Conservation (phyloP, 2,797 vertebrate genomes). For the Anguilla megastoma region DNA sequence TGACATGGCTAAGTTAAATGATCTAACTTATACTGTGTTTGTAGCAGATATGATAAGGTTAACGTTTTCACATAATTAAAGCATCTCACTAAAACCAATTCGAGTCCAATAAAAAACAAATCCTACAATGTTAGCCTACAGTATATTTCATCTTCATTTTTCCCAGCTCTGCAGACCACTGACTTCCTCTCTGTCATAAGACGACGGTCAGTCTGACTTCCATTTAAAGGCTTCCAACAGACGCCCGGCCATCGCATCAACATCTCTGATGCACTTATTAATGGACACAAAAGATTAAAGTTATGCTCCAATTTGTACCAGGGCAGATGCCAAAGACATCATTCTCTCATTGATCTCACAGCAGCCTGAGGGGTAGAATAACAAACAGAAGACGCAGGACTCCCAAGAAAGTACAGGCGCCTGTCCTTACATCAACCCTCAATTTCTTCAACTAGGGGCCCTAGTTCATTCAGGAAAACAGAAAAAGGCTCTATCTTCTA, state of each 20-base stretch:
- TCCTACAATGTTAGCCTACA: no score
- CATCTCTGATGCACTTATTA: conserved; percentile 25
- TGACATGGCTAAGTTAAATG: no score
- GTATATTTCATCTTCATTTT: not conserved
- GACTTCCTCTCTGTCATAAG: not conserved
- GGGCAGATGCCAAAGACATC: not conserved
- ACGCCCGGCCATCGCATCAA: not conserved
- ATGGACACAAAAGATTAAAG: conserved; percentile 28
- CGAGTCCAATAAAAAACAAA: no score
- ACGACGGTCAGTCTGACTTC: no score
- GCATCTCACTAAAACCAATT: no score
- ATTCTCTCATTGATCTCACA: not conserved
- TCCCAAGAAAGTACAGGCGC: not conserved
- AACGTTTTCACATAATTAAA: no score
- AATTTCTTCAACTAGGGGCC: not conserved
- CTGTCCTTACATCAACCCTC: not conserved
- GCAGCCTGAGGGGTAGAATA: not conserved
- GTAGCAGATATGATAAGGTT: no score
- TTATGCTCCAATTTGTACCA: conserved; percentile 28
- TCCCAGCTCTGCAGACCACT: not conserved
- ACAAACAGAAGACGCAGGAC: not conserved
- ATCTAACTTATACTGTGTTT: no score
- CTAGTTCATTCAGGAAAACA: not conserved
- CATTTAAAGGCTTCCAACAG: not conserved
- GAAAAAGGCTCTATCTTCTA: not conserved